These are phyloP conservation scores for Archivesica marissinica DNA, from an alignment of 1,140 invertebrate genomes.

Conservation along the genomic window DNA sequence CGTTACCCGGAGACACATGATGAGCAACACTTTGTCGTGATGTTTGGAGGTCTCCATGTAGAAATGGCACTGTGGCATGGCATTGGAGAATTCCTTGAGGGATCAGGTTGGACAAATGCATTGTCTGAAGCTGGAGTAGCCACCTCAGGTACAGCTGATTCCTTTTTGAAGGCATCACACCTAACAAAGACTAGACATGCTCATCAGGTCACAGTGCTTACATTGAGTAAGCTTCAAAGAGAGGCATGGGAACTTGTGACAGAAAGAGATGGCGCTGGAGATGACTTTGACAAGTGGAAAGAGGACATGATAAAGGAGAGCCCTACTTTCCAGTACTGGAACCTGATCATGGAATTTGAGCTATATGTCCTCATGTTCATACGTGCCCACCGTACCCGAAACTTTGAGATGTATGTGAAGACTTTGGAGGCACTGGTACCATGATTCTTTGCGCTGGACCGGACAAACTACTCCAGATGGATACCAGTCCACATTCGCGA, in stretches of 20 bases:
- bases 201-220: slow-evolving; percentile 64
- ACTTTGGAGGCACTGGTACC: background rate
- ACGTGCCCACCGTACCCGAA: background rate
- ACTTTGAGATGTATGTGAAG: slow-evolving; percentile 1
- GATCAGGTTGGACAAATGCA: slow-evolving; percentile 65
- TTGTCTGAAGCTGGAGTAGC: slow-evolving; percentile 42
- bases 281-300: no score
- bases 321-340: slow-evolving; percentile 5
- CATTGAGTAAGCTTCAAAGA: background rate
- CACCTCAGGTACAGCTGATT: slow-evolving; percentile 61
- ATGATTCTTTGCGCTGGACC: slow-evolving; percentile 49
- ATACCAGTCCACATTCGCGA: slow-evolving; percentile 59
- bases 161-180: slow-evolving; percentile 60
- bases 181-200: slow-evolving; percentile 53
- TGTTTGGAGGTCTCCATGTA: slow-evolving; percentile 55
- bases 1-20: slow-evolving; percentile 65
- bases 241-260: slow-evolving; percentile 24
- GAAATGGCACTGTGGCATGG: slow-evolving; percentile 38
- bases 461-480: slow-evolving; percentile 53
- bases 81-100: slow-evolving; percentile 65
- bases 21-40: slow-evolving; percentile 62
- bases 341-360: background rate
- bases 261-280: no score
- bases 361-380: slow-evolving; percentile 13
- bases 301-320: no score